Evolutionary conservation across 92 coral and sea anemone species (phyloP).

Genomic region (Phenganax subtilis): DNA sequence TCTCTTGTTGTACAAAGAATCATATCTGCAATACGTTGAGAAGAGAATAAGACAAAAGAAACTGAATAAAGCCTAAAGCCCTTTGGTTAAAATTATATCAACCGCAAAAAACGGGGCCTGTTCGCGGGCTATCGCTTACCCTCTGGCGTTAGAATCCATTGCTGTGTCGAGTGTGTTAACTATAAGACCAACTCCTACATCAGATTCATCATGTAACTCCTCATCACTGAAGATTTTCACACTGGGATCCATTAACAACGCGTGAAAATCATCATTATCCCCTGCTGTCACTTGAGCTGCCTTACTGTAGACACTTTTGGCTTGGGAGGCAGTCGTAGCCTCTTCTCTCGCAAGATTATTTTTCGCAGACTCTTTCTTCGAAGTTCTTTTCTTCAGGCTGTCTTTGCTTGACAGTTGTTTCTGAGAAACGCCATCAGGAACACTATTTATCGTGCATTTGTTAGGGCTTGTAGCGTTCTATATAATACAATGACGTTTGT

Average conservation of each 20-base stretch:
- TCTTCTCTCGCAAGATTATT: not conserved
- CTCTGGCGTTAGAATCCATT: slow-evolving; percentile 12
- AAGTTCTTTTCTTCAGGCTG: not conserved
- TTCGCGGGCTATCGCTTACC: not conserved
- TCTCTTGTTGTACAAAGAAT: slow-evolving; percentile 37
- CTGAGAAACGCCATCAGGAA: not conserved
- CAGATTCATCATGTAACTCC: slow-evolving; percentile 38
- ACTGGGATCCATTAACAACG: slow-evolving; percentile 34
- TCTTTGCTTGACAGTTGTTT: not conserved
- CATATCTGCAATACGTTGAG: not conserved
- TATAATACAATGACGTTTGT: too few species aligned
- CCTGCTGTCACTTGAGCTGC: not conserved
- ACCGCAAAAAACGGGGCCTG: too few species aligned
- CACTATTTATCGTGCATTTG: not conserved
- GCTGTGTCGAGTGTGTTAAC: slow-evolving; percentile 30
- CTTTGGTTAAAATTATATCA: too few species aligned
- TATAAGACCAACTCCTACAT: slow-evolving; percentile 33
- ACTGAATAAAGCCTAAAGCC: too few species aligned
- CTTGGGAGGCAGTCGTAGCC: not conserved
- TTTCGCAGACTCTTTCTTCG: not conserved
- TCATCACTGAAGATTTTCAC: slow-evolving; percentile 34
- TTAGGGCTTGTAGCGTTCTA: too few species aligned
- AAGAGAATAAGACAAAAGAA: too few species aligned
- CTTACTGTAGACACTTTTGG: not conserved
- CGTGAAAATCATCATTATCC: not conserved